Base-by-base conservation (phyloP, 2,888 invertebrate species). In the Tipula vernalis region DNA sequence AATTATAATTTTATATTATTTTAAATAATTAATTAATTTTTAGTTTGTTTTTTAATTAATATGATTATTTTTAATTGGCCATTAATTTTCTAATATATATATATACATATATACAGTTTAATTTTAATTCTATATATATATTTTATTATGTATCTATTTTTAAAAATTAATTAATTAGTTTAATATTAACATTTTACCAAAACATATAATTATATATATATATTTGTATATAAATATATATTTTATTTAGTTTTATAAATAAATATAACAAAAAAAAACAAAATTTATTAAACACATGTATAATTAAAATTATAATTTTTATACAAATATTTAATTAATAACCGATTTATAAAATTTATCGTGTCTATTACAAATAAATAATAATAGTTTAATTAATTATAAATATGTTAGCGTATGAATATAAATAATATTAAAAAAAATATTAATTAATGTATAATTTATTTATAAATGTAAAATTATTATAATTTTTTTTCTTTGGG, bases 171-270 rank as follows among this genome's bases (percentile, higher is more conserved):
- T 71, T 71, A 71, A 71, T 71, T 71, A 71, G 28, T 18, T 71
- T 28, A 28, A 71, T 71, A 10, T 28, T 71, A 28, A 18, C 28
- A 71, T 28, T 41, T 41, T 71, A 71, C 71, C 71, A 28, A 71
- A 71, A 71, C 71, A 71, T 28, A 28, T 28, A 28, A 28, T 28
- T 28, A 57, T 39, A 39, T 44, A 10, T 10, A 41, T 41, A 41
- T 8, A 28, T 28, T 28, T 28, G 2, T 28, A 28, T 28, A 28
- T 12, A 51, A 5, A 57, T 57, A 15, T 57, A 71, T 71, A 71
- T 71, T 71, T 71, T 71, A 71, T 71, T 71, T 71, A 71, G 71
- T 71, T 71, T 71, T 71, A 71, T 71, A 71, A 71, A 71, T 71
- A 71, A 71, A 71, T 71, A 71, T 71, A 71, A 71, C 2, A 4